Base-by-base conservation (phyloP, 2,113 vertebrate species). In the Symphodus melops region DNA sequence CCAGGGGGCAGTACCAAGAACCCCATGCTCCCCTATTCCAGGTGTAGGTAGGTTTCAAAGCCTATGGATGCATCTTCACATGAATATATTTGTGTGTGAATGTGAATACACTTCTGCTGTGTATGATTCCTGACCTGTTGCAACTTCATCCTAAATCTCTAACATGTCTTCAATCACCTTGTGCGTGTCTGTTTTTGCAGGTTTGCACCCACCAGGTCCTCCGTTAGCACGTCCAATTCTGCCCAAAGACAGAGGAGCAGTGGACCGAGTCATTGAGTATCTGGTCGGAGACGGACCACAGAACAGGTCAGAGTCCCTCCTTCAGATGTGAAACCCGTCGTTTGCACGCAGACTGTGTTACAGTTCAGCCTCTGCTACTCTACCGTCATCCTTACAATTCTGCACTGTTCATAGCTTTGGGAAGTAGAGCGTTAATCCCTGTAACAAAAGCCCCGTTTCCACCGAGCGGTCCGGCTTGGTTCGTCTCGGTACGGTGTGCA, bases 271-370 rank as follows among this genome's bases (percentile, higher is more conserved):
- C 86, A 96, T 99, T 72, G 98, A 99, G 75, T 99, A 98, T 88
- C 94, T 99, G 81, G 97, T 99, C 68, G 97, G 98, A 14, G 97
- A 99, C 77, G 97, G 97, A 88, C 98, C 98, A 75, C 97, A 99
- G 88, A 99, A 99, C 95, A 97, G 97, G 98, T 98, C 88, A 77
- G 23, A 36, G n/a, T 10, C 4, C 16, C 46, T 14, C 16, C 1
- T 11, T 9, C 4, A 44, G 14, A 44, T 44, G 42, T 44, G 11
- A 42, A 42, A 42, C 41, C 42, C 42, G 13, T 14, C 16, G 41
- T 42, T 44, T 44, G 12, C 9, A 13, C 8, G 14, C 46, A 48
- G 46, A 19, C 46, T 17, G 17, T 19, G 7, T 17, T 48, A n/a
- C n/a, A n/a, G 14, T 48, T 19, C 6, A 48, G 46, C 4, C 46